phyloP scores from a whole-genome alignment of 2,888 invertebrate species.

The Operophtera brumata region DNA sequence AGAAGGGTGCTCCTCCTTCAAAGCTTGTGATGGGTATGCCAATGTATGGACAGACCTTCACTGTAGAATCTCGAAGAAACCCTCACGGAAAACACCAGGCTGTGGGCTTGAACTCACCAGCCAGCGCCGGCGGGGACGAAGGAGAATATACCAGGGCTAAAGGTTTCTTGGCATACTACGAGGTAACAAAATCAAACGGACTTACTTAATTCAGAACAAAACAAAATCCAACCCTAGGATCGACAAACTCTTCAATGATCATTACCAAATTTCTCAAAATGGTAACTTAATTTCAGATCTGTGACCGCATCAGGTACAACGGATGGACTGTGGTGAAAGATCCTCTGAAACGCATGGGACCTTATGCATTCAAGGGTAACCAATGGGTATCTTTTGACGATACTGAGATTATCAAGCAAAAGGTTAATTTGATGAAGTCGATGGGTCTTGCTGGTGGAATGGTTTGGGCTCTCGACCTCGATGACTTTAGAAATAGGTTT shows the following conservation, averaged over 20 bases:
- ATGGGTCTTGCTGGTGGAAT: constrained; percentile 92
- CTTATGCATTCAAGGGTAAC: constrained; percentile 91
- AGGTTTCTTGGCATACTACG: constrained; percentile 94
- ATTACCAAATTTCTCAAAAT: neutral
- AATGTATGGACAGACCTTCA: constrained; percentile 92
- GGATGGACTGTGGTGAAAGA: constrained; percentile 92
- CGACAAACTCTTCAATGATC: neutral
- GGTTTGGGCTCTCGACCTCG: constrained; percentile 95
- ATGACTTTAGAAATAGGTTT: constrained; percentile 88
- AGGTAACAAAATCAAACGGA: constrained; percentile 69
- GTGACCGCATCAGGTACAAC: constrained; percentile 87
- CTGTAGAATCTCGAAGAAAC: constrained; percentile 52
- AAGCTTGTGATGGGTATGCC: constrained; percentile 95
- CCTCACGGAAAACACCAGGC: constrained; percentile 64
- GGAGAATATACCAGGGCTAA: constrained; percentile 93
- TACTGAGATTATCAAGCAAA: constrained; percentile 86
- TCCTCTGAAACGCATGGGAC: constrained; percentile 89
- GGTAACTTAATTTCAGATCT: constrained; percentile 81
- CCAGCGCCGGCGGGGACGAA: constrained; percentile 88
- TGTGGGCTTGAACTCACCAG: constrained; percentile 87
- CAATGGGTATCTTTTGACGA: constrained; percentile 97
- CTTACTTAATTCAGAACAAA: neutral
- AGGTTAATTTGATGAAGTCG: constrained; percentile 88
- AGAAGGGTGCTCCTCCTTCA: constrained; percentile 89
- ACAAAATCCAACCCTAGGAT: neutral